Conservation (phyloP, 2,888 invertebrate species). For the Arctia plantaginis region DNA sequence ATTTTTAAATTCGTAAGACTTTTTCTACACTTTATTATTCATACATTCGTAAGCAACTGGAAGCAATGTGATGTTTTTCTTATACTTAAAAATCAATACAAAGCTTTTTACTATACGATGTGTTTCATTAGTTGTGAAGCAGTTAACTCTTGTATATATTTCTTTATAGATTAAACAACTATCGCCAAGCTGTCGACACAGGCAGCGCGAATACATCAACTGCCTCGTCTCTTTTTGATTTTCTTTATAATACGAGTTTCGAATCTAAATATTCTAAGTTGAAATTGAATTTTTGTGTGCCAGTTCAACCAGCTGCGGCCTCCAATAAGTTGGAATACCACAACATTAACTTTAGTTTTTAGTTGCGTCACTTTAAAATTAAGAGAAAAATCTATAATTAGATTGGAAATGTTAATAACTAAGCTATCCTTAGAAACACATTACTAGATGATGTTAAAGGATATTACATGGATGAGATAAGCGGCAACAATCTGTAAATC, state of each 20-base stretch:
- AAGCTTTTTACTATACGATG: neutral
- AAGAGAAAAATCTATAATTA: no score
- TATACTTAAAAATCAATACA: no score
- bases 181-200: neutral
- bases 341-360: neutral
- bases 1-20: no score
- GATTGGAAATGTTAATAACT: neutral
- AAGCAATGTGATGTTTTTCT: no score
- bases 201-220: neutral
- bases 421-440: neutral
- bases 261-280: neutral
- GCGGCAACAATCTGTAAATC: slow-evolving; percentile 76
- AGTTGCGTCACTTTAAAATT: neutral
- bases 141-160: neutral
- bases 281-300: neutral
- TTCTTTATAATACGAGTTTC: neutral
- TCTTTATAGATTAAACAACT: neutral
- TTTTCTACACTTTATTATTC: no score
- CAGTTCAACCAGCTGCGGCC: neutral
- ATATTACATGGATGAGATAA: slow-evolving; percentile 76
- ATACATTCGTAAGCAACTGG: no score
- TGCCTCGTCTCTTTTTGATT: neutral
- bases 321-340: neutral
- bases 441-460: slow-evolving; percentile 58
- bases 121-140: neutral